Percentiles rank a stretch among this genome's conserved stretches.
These are phyloP conservation scores for Lepus townsendii DNA, from an alignment of 2,797 vertebrate species.

Conservation along the genomic window DNA sequence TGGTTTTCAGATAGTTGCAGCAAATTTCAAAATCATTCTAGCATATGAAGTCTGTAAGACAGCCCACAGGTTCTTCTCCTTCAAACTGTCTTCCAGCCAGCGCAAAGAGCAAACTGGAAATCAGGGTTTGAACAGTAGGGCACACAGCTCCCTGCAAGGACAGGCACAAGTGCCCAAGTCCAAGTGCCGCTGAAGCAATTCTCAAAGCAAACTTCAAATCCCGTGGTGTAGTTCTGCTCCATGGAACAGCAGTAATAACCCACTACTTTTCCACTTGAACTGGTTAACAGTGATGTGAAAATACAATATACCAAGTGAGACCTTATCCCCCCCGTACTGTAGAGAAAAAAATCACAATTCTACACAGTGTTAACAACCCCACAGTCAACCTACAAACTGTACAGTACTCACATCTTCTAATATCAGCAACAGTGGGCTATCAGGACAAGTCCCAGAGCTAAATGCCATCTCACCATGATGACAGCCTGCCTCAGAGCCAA, in stretches of 20 bases:
- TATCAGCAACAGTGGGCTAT: neutral
- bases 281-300: neutral
- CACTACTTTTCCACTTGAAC: neutral
- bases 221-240: neutral
- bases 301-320: neutral
- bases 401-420: neutral
- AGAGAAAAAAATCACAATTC: slow-evolving; percentile 11
- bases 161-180: neutral
- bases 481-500: neutral
- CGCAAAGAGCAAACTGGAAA: neutral
- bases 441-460: slow-evolving; percentile 20
- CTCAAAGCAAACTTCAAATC: slow-evolving; percentile 49
- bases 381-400: neutral
- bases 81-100: slow-evolving; percentile 20
- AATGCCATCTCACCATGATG: neutral
- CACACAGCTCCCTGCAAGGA: neutral
- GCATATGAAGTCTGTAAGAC: neutral
- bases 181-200: neutral
- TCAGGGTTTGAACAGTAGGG: neutral
- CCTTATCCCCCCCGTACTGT: neutral
- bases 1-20: slow-evolving; percentile 25
- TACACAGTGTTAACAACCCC: slow-evolving; percentile 5
- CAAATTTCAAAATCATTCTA: slow-evolving; percentile 59
- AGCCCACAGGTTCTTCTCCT: neutral
- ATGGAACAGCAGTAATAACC: neutral